Base-by-base conservation (phyloP, 2,888 invertebrate species). In the Drosophila subquinaria region DNA sequence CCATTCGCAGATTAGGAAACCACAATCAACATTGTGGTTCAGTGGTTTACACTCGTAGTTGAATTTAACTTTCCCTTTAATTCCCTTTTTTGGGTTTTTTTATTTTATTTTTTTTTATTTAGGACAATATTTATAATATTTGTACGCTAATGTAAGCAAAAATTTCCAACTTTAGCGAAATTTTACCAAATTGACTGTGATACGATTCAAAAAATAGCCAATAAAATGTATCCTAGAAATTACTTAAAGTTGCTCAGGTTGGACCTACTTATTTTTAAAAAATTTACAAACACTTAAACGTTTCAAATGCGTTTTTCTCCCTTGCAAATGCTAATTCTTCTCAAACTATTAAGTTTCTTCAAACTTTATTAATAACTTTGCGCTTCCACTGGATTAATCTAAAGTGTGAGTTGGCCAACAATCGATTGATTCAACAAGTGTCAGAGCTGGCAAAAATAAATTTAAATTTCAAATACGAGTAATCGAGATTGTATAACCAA, bases 131-230 rank as follows among this genome's bases (percentile, higher is more conserved):
- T 36, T 15, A 11, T 9, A 17, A 17, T 5, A 15, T 45, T 45
- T 23, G 10, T 42, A 35, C 11, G 47, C 13, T 53, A 8, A 27
- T 27, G 8, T 11, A 13, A 35, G 5, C 23, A 0, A 30, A 45
- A n/a, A 45, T 27, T 27, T 27, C 1, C n/a, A 3, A 15, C 0
- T 23, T n/a, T 2, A 13, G 35, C 11, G 8, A 35, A 35, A 45
- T 45, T 36, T 23, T 23, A 23, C 43, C 15, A 72, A 72, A 72
- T 69, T 69, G 0, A 27, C 8, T 23, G 76, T 55, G 27, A 8
- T 0, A 0, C 1, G 17, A 40, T 51, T 20, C 15, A 50, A 40
- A 48, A 9, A 9, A n/a, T 1, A 1, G 3, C 6, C 3, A 40
- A 15, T 30, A 3, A 23, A 30, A 48, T 30, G 10, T 4, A 11